Base-by-base conservation (phyloP, 2,113 vertebrate species). In the Bubo scandiacus region DNA sequence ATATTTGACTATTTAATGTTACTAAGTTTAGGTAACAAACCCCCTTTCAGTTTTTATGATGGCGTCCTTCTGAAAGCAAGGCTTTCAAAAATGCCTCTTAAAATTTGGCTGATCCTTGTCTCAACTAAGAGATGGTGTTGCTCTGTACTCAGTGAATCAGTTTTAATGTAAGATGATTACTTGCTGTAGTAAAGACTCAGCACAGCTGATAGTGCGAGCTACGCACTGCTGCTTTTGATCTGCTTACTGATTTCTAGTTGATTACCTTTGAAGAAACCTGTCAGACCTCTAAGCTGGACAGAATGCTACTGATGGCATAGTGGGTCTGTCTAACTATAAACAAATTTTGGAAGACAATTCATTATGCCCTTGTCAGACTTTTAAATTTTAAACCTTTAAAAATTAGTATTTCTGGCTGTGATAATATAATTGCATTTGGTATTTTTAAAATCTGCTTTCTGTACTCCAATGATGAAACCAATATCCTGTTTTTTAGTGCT, bases 401-500 rank as follows among this genome's bases (percentile, higher is more conserved):
- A 94, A 59, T 20, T 1, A 12, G 2, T 75, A 11, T 43, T 83
- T 78, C 26, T 67, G 10, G 11, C 38, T 77, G 11, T 25, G 20
- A 19, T 57, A 75, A 57, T 71, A 8, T 67, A n/a, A 22, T 73
- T 54, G 17, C 26, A 49, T 77, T 58, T 42, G 8, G 4, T 92
- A 5, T 61, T 68, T 80, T 81, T 52, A 18, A 68, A 49, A 57
- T 70, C 58, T 71, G 25, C 17, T 88, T 79, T 74, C 21, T 47
- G 7, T 1, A 1, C 25, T 80, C 45, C 26, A 9, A 1, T 17
- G 8, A 58, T 74, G 74, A 78, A 89, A 75, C 30, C 36, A 55
- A 63, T 86, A 25, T 82, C 3, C 58, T 94, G 25, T 96, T 96
- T 97, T 96, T 79, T 95, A 99, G 99, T 87, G 98, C 99, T 61